Percentiles rank a stretch among this genome's conserved stretches.
Conservation (phyloP, 2,888 invertebrate genomes). For the Oxystoma pomonae region DNA sequence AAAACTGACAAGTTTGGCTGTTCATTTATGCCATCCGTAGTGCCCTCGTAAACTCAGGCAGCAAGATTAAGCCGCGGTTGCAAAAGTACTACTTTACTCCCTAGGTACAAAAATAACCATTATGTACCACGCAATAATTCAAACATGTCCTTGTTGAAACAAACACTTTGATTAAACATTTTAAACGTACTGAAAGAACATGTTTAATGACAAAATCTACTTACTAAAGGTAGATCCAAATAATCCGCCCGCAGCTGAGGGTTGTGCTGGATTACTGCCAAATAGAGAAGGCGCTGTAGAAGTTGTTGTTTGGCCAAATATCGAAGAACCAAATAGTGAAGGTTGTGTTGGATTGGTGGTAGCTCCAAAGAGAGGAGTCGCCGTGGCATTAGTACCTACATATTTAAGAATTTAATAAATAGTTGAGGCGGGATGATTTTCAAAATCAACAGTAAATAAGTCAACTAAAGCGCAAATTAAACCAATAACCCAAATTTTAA, state of each 20-base stretch:
- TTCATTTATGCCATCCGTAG: too few species aligned
- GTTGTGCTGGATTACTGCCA: constrained; percentile 46
- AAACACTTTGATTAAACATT: too few species aligned
- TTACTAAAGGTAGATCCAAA: constrained; percentile 46
- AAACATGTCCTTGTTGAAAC: too few species aligned
- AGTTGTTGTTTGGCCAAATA: constrained; percentile 45
- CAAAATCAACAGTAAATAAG: background rate
- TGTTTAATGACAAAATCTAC: background rate
- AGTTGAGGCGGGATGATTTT: background rate
- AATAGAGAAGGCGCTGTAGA: constrained; percentile 36
- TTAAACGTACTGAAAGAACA: background rate
- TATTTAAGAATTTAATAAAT: background rate
- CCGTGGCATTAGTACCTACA: background rate
- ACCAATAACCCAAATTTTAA: background rate
- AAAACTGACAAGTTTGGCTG: too few species aligned
- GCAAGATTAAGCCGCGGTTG: too few species aligned
- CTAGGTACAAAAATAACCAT: too few species aligned
- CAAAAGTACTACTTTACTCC: too few species aligned
- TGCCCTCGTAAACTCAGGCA: too few species aligned
- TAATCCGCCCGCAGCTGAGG: constrained; percentile 40
- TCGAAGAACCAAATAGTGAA: constrained; percentile 35
- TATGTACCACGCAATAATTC: too few species aligned
- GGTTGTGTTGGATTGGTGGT: constrained; percentile 35
- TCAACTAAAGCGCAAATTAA: background rate
- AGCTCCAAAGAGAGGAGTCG: background rate